These are phyloP conservation scores for Drosophila truncata DNA, from an alignment of 1,140 invertebrate species.

Conservation along the genomic window DNA sequence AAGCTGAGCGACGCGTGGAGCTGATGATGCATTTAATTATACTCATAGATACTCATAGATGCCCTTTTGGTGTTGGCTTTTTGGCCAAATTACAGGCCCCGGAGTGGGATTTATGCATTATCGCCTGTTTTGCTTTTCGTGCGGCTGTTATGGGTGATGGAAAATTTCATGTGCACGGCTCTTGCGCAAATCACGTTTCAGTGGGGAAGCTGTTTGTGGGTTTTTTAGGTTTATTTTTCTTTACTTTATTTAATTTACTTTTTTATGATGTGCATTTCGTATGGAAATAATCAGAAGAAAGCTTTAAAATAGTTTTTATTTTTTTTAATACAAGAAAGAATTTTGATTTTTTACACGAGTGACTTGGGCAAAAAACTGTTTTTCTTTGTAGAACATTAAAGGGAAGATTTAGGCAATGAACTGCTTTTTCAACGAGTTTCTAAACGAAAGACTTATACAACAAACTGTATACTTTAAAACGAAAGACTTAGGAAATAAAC, in stretches of 20 bases:
- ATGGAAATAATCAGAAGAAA: not conserved
- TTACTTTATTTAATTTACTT: not conserved
- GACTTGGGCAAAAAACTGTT: not conserved
- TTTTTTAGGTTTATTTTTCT: slow-evolving; percentile 1
- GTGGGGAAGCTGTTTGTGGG: slow-evolving; percentile 19
- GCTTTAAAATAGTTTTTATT: not conserved
- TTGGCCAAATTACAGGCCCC: slow-evolving; percentile 50
- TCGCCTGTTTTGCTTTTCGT: slow-evolving; percentile 40
- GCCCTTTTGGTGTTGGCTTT: slow-evolving; percentile 56
- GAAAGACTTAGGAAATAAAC: slow-evolving; percentile 42
- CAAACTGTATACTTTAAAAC: no score
- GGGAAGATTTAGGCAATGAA: not conserved
- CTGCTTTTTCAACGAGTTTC: not conserved
- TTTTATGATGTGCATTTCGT: not conserved
- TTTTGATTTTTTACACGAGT: not conserved
- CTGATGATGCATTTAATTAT: slow-evolving; percentile 75
- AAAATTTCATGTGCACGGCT: slow-evolving; percentile 26
- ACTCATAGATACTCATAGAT: slow-evolving; percentile 6
- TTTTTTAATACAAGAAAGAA: not conserved
- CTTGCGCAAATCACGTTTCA: slow-evolving; percentile 35
- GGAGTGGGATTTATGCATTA: slow-evolving; percentile 53
- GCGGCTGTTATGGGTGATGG: slow-evolving; percentile 27
- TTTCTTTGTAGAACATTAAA: not conserved
- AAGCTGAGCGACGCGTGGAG: slow-evolving; percentile 20
- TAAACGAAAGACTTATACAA: not conserved